These are phyloP conservation scores for Oncorhynchus kisutch DNA, from an alignment of 2,113 vertebrate genomes.

Conservation along the genomic window DNA sequence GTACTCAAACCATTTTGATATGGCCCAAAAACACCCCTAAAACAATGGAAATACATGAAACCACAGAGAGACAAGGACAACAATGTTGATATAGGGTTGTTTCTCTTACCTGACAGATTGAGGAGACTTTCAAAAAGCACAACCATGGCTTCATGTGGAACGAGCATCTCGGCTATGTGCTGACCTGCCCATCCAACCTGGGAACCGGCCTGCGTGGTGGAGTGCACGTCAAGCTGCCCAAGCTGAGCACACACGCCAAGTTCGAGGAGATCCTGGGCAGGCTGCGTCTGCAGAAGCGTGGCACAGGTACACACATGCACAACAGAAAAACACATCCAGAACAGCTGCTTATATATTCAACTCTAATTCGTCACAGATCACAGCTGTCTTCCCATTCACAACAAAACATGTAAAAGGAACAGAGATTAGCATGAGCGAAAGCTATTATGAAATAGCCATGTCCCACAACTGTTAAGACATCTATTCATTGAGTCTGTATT, in stretches of 20 bases:
- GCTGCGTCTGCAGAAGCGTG: slow-evolving; percentile 93
- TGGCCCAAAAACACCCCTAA: background rate
- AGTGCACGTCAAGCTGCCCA: slow-evolving; percentile 86
- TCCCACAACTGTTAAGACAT: too few relatives aligned
- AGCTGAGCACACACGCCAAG: slow-evolving; percentile 90
- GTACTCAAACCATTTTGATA: background rate
- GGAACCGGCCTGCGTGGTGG: slow-evolving; percentile 92
- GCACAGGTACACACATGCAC: slow-evolving; percentile 79
- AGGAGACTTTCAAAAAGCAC: slow-evolving; percentile 90
- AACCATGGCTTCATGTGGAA: slow-evolving; percentile 93
- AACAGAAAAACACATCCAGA: background rate
- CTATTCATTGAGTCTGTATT: too few relatives aligned
- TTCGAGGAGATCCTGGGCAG: slow-evolving; percentile 89
- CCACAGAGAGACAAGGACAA: background rate
- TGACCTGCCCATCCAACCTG: slow-evolving; percentile 93
- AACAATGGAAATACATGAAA: background rate
- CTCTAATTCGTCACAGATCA: too few relatives aligned
- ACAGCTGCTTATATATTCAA: too few relatives aligned
- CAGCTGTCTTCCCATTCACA: too few relatives aligned
- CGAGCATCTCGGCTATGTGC: slow-evolving; percentile 88
- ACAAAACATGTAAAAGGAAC: too few relatives aligned
- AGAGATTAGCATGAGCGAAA: too few relatives aligned
- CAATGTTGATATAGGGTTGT: background rate
- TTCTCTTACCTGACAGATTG: slow-evolving; percentile 75
- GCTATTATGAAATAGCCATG: too few relatives aligned